Evolutionary conservation across 2,888 invertebrate species (phyloP).

Genomic region (Leistus spinibarbis): DNA sequence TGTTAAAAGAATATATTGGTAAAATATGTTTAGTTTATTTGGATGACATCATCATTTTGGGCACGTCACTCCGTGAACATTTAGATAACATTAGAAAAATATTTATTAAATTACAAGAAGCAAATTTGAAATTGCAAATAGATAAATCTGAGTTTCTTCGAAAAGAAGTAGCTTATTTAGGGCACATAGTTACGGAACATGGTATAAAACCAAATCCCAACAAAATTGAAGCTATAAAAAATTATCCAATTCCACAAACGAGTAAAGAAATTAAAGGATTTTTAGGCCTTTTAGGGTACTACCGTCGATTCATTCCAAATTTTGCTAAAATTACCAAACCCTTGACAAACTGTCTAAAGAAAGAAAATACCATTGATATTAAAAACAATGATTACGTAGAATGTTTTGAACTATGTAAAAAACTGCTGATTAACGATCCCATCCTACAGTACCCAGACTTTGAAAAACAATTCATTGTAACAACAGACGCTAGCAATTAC

Average conservation of each 20-base stretch:
- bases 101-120: too few species aligned
- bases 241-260: background rate
- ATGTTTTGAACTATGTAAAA: background rate
- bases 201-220: background rate
- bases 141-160: too few species aligned
- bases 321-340: background rate
- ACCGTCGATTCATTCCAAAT: background rate
- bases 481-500: background rate
- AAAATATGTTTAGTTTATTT: too few species aligned
- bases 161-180: background rate
- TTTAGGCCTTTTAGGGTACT: conserved; percentile 43
- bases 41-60: too few species aligned
- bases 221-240: background rate
- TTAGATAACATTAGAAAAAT: too few species aligned
- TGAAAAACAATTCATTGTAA: background rate
- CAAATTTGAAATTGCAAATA: too few species aligned
- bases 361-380: background rate
- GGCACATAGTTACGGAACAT: background rate
- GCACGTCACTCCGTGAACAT: too few species aligned
- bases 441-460: background rate
- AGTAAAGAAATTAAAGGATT: background rate
- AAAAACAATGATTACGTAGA: background rate
- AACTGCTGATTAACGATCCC: too few species aligned
- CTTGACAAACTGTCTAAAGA: conserved; percentile 29
- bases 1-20: too few species aligned